A percentile compares a stretch with the other conserved stretches of the same genome.
phyloP scores from a whole-genome alignment of 37 sponge, comb jelly and placozoan species.

The Beroe forskalii region DNA sequence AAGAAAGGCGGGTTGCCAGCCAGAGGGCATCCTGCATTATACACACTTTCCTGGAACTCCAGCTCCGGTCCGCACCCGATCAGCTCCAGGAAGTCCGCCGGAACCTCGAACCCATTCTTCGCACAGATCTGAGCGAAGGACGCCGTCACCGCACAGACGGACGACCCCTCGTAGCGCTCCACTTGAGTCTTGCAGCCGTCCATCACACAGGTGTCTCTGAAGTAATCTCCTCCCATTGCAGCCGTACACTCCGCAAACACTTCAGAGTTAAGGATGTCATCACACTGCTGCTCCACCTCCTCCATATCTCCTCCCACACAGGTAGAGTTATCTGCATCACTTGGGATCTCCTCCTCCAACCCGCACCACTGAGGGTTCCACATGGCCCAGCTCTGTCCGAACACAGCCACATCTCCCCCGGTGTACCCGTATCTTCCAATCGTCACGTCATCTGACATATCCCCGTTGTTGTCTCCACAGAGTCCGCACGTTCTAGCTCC shows the following conservation, averaged over 20 bases:
- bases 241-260: not conserved
- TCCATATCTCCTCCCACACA: not conserved
- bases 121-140: constrained; percentile 12
- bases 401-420: not conserved
- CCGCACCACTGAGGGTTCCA: not conserved
- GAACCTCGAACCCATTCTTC: not conserved
- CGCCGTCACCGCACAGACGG: not conserved
- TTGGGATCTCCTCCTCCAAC: not conserved
- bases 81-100: not conserved
- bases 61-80: not conserved
- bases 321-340: not conserved
- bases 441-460: not conserved
- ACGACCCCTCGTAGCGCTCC: constrained; percentile 6
- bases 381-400: constrained; percentile 12
- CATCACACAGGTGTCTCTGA: constrained; percentile 15
- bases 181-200: not conserved
- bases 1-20: constrained; percentile 16
- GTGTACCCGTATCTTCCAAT: not conserved
- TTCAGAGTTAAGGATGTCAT: not conserved
- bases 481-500: not conserved
- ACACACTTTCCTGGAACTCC: constrained; percentile 5
- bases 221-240: not conserved
- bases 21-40: constrained; percentile 21
- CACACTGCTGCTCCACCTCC: not conserved
- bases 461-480: constrained; percentile 27